Evolutionary conservation across 2,113 vertebrate species (phyloP).

Genomic region (Gallinago paraguaiae): DNA sequence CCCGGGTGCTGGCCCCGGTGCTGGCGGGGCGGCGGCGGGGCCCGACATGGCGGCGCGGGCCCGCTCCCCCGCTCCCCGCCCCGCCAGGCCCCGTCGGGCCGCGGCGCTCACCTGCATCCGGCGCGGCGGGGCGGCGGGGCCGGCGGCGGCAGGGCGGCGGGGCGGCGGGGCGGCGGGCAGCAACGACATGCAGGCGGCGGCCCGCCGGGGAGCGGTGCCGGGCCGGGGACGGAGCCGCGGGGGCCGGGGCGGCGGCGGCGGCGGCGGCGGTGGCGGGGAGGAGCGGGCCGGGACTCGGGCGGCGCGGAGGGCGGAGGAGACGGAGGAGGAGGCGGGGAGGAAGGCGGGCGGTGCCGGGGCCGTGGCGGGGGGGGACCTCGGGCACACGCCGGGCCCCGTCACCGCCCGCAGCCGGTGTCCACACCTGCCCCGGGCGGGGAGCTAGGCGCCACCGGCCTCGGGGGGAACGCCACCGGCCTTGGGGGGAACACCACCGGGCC

Average conservation of each 20-base stretch:
- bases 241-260: constrained; percentile 56
- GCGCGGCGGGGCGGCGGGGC: constrained; percentile 43
- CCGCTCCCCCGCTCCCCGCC: not conserved
- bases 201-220: constrained; percentile 49
- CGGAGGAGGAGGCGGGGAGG: not conserved
- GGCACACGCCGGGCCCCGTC: not conserved
- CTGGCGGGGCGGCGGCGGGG: not conserved
- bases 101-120: constrained; percentile 76
- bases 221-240: constrained; percentile 34
- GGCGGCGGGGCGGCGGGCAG: constrained; percentile 65
- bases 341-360: not conserved
- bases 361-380: not conserved
- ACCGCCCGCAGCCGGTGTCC: too few relatives aligned
- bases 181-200: constrained; percentile 78
- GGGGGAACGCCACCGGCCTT: too few relatives aligned
- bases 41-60: not conserved
- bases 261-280: not conserved
- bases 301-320: not conserved
- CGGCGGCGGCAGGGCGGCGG: constrained; percentile 42
- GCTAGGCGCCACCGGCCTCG: not conserved
- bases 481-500: too few relatives aligned
- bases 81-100: not conserved
- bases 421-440: not conserved
- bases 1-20: not conserved
- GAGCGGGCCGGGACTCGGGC: not conserved